phyloP scores from a whole-genome alignment of 2,797 vertebrate genomes.

The Malacoctenus gilli region DNA sequence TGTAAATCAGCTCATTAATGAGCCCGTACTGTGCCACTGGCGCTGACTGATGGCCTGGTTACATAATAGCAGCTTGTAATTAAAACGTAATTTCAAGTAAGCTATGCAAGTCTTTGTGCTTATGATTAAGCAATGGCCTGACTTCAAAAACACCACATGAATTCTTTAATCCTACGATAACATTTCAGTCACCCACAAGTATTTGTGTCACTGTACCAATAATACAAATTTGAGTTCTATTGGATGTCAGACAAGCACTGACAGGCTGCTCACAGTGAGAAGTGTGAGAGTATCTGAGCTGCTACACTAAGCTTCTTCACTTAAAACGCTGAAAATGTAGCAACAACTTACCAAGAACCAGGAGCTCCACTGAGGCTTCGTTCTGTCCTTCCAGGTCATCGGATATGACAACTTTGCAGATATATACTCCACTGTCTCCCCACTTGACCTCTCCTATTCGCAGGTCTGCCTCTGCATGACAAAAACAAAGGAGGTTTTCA shows the following conservation, averaged over 20 bases:
- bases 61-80: constrained; percentile 2
- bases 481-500: neutral
- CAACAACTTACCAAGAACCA: constrained; percentile 89
- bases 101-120: neutral
- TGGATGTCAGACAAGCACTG: no score
- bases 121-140: neutral
- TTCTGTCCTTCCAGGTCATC: constrained; percentile 93
- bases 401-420: constrained; percentile 89
- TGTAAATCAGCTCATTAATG: constrained; percentile 53
- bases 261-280: no score
- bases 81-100: constrained; percentile 8
- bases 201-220: no score
- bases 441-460: constrained; percentile 90
- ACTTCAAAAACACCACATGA: no score
- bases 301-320: neutral
- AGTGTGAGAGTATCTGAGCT: neutral
- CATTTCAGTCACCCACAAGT: no score
- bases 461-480: constrained; percentile 88
- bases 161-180: no score
- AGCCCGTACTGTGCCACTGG: constrained; percentile 33
- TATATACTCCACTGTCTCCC: constrained; percentile 94
- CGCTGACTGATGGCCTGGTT: constrained; percentile 28
- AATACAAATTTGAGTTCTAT: no score
- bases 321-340: neutral
- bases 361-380: constrained; percentile 91